Evolutionary conservation across 2,797 vertebrate genomes (phyloP), one percentile per base, ranked within the genome.

Genomic region (Chrosomus eos): DNA sequence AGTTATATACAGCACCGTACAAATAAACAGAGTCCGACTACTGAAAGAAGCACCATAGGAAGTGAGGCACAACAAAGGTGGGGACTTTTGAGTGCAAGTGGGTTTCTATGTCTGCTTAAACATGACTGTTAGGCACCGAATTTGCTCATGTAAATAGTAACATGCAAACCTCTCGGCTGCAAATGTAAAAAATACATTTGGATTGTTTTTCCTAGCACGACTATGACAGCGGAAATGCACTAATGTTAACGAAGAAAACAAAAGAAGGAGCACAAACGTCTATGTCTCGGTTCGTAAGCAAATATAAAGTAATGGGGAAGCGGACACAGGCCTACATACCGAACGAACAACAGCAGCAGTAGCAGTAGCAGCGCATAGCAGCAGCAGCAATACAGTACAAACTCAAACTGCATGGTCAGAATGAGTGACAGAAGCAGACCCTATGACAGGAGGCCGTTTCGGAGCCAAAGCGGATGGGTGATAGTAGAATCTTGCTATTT

Each of bases 1-100:
- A 95, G 91, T 95, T 96, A 94, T 95, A 94, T 95, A 96, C 95
- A 97, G 94, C 94, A 96, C 95, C 94, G 91, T 95, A 96, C 93
- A 95, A 93, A 95, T 89, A 77, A 92, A 91, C 90, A 88, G 86
- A 93, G 90, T 95, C 90, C 90, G 91, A 95, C 89, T 90, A 93
- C 93, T 93, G 91, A 94, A 94, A 90, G 93, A 95, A 96, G 96
- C 96, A 96, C 95, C 95, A 92, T 96, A 90, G 90, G 92, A 92
- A 95, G 94, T 95, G 96, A 97, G 95, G 96, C 97, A 97, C 95
- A 91, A 93, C 91, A 87, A 93, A 94, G 94, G 92, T 92, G 90
- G 93, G 93, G 87, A 87, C 83, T 82, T 74, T 89, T 81, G 91
- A 92, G 91, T 90, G 91, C 85, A 90, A 92, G 92, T 90, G 89